Evolutionary conservation across 2,797 vertebrate species (phyloP).

Genomic region (Oreochromis mossambicus): DNA sequence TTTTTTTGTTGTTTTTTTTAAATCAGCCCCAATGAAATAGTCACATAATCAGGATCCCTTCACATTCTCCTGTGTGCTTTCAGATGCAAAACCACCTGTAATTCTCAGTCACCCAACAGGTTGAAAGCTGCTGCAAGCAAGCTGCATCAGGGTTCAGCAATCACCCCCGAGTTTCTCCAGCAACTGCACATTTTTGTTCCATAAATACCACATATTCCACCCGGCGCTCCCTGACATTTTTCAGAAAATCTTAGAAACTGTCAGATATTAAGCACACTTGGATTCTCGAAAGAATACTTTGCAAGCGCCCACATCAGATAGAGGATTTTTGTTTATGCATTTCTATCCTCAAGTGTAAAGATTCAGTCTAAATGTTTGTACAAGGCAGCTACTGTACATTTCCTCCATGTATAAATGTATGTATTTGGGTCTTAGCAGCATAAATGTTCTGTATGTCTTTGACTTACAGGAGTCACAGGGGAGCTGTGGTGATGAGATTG

Average conservation of each 20-base stretch:
- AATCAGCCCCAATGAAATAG: neutral
- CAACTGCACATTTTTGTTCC: neutral
- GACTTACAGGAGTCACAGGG: constrained; percentile 38
- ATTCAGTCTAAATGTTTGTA: neutral
- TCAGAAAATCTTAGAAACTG: constrained; percentile 18
- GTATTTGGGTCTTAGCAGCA: constrained; percentile 50
- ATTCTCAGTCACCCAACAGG: neutral
- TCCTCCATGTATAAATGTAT: constrained; percentile 33
- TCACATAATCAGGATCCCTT: neutral
- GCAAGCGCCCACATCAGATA: neutral
- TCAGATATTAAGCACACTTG: constrained; percentile 25
- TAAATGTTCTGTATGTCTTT: constrained; percentile 32
- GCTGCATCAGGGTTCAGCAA: neutral
- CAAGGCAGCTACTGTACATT: neutral
- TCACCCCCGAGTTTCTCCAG: neutral
- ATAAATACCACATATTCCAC: constrained; percentile 11
- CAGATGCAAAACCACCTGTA: neutral
- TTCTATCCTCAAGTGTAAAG: constrained; percentile 13
- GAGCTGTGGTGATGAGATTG: constrained; percentile 40
- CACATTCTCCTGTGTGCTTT: neutral
- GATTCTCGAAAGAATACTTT: constrained; percentile 14
- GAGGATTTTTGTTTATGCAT: constrained; percentile 1
- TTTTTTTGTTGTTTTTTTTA: neutral
- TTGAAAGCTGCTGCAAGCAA: neutral
- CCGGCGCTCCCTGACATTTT: constrained; percentile 18